A percentile compares a stretch with the other conserved stretches of the same genome.
Evolutionary conservation across 2,888 invertebrate genomes (phyloP).

Genomic region (Torymus auratus): DNA sequence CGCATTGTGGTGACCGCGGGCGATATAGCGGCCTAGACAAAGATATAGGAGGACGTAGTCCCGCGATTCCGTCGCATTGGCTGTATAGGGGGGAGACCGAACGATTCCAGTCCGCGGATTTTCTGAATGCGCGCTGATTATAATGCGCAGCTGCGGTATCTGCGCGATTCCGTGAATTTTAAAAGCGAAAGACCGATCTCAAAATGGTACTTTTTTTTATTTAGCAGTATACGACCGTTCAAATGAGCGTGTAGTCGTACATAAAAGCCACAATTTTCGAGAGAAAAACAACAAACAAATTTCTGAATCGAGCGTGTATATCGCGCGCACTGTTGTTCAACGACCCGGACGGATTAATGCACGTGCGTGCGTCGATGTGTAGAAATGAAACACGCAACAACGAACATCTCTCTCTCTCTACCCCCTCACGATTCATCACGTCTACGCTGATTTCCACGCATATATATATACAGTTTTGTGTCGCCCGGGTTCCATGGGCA

Average conservation of each 20-base stretch:
- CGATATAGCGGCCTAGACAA: neutral
- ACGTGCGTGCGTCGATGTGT: neutral
- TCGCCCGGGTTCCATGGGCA: neutral
- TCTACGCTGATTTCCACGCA: constrained; percentile 6
- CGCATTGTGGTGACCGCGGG: constrained; percentile 16
- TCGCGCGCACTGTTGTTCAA: neutral
- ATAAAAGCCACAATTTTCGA: too few species aligned
- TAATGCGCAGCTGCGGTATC: too few species aligned
- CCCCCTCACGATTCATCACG: constrained; percentile 1
- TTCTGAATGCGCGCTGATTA: too few species aligned
- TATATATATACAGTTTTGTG: too few species aligned
- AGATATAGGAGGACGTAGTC: neutral
- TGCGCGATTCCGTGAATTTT: too few species aligned
- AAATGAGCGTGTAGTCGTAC: too few species aligned
- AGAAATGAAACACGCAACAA: neutral
- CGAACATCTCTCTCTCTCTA: too few species aligned
- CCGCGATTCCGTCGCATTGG: constrained; percentile 18
- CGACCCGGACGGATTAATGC: constrained; percentile 5
- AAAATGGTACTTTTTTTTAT: too few species aligned
- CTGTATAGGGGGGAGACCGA: neutral
- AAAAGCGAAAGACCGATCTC: too few species aligned
- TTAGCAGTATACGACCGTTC: too few species aligned
- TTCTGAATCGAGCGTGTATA: neutral
- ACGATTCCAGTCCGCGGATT: too few species aligned
- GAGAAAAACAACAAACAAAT: neutral